Percentiles rank a stretch among this genome's conserved stretches.
phyloP scores from a whole-genome alignment of 2,113 vertebrate genomes.

The Zosterops lateralis region DNA sequence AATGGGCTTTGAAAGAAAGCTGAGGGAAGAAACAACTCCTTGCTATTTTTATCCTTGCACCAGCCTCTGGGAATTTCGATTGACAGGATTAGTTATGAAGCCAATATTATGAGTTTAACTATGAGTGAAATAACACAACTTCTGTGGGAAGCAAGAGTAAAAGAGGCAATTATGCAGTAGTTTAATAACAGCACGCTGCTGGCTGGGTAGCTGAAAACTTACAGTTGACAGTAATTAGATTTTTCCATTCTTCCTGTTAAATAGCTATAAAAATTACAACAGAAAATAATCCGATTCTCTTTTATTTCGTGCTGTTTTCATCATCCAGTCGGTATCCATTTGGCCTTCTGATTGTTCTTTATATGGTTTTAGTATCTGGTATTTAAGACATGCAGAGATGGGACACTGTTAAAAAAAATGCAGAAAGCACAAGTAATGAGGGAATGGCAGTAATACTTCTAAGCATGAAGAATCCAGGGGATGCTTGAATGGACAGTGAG shows the following conservation, averaged over 20 bases:
- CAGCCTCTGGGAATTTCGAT: constrained; percentile 57
- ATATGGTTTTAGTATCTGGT: neutral
- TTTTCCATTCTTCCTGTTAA: constrained; percentile 65
- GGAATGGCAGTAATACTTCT: neutral
- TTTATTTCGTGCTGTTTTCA: neutral
- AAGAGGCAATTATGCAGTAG: constrained; percentile 66
- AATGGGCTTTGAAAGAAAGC: neutral
- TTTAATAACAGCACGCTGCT: constrained; percentile 69
- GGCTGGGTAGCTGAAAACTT: constrained; percentile 65
- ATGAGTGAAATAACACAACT: constrained; percentile 73
- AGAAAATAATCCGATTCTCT: constrained; percentile 31
- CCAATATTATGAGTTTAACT: constrained; percentile 68
- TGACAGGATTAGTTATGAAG: constrained; percentile 70
- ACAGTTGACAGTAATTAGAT: constrained; percentile 72
- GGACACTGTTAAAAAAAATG: neutral
- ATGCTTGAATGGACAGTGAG: neutral
- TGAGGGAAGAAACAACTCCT: neutral
- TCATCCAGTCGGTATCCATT: neutral
- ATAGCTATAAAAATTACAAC: constrained; percentile 44
- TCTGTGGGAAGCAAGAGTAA: constrained; percentile 66
- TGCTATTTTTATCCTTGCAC: constrained; percentile 25
- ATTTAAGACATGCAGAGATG: neutral
- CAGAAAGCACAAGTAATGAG: neutral
- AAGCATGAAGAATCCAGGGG: neutral
- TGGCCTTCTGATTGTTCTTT: neutral